Conservation (phyloP, 2,888 invertebrate genomes). For the Abrostola tripartita region DNA sequence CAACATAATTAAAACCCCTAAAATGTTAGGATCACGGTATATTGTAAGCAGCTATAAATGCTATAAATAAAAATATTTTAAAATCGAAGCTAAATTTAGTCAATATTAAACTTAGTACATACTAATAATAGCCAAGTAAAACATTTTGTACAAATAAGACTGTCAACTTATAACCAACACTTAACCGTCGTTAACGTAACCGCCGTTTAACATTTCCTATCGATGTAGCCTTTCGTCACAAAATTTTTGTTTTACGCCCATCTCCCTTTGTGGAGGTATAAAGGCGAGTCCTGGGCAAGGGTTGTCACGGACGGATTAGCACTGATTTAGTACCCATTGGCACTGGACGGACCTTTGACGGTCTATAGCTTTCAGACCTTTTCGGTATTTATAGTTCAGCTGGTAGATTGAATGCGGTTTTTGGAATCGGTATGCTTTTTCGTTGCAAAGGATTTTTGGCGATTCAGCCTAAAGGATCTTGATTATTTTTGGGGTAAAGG, state of each 20-base stretch:
- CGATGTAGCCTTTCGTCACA: slow-evolving; percentile 41
- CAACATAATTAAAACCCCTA: too few relatives aligned
- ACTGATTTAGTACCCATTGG: slow-evolving; percentile 75
- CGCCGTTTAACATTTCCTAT: slow-evolving; percentile 26
- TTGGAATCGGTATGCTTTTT: slow-evolving; percentile 33
- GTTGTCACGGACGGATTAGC: slow-evolving; percentile 72
- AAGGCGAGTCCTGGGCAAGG: slow-evolving; percentile 63
- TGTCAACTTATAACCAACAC: neutral
- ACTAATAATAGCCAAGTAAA: too few relatives aligned
- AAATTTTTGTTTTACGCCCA: slow-evolving; percentile 62
- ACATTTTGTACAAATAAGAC: neutral
- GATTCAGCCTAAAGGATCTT: slow-evolving; percentile 2
- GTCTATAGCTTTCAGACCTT: slow-evolving; percentile 42
- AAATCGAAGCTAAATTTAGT: too few relatives aligned
- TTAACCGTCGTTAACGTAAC: slow-evolving; percentile 22
- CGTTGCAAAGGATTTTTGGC: slow-evolving; percentile 13
- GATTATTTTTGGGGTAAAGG: neutral
- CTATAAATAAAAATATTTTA: too few relatives aligned
- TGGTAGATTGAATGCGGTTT: slow-evolving; percentile 47
- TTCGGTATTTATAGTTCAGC: slow-evolving; percentile 33
- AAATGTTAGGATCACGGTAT: too few relatives aligned
- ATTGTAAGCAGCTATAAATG: too few relatives aligned
- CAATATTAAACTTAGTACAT: too few relatives aligned
- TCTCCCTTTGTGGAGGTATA: slow-evolving; percentile 57
- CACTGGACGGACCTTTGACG: slow-evolving; percentile 59